phyloP scores from a whole-genome alignment of 2,797 vertebrate genomes.

The Chiloscyllium punctatum region DNA sequence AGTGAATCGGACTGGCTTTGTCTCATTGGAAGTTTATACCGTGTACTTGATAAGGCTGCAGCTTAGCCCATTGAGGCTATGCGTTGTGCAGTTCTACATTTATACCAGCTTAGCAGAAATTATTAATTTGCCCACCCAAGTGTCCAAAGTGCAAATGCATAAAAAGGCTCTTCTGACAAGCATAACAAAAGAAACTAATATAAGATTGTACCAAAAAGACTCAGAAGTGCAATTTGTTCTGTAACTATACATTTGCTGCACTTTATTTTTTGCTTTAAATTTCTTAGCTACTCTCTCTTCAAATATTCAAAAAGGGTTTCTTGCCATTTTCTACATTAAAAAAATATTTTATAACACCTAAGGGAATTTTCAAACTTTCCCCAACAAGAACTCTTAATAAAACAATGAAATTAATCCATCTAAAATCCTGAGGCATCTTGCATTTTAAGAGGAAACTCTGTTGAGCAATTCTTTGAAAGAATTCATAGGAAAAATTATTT shows the following conservation, averaged over 20 bases:
- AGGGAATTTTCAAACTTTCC: not conserved
- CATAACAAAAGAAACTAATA: not conserved
- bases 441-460: not conserved
- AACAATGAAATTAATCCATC: not conserved
- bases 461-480: not conserved
- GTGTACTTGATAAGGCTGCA: not conserved
- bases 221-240: conserved; percentile 10
- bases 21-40: not conserved
- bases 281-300: not conserved
- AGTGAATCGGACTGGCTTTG: not conserved
- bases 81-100: not conserved
- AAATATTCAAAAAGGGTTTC: not conserved
- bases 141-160: not conserved
- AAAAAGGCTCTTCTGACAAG: not conserved
- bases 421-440: not conserved
- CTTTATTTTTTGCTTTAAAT: not conserved
- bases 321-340: not conserved
- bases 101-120: not conserved
- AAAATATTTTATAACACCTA: not conserved
- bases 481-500: not conserved
- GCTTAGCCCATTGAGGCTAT: not conserved
- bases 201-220: not conserved
- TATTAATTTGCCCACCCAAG: not conserved
- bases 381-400: not conserved
- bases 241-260: not conserved